Base-by-base conservation (phyloP, 2,797 vertebrate species). In the Champsocephalus esox region DNA sequence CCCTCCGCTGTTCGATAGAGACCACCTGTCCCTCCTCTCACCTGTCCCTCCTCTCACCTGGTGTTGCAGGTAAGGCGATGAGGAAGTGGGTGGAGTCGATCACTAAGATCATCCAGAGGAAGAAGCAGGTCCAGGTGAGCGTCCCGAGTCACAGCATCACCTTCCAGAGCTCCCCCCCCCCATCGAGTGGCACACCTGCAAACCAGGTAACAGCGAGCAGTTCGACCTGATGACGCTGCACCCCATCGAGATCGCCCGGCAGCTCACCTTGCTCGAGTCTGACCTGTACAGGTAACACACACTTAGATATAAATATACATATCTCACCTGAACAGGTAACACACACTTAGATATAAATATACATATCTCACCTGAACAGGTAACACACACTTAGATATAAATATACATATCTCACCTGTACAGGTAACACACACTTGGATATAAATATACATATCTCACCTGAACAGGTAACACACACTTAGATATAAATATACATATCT, bases 81-180 rank as follows among this genome's bases (percentile, higher is more conserved):
- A 97, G 97, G 79, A 99, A 99, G 89, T 99, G 98, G 98, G 97
- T 99, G 54, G 98, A 99, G 82, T 99, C 98, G 11, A 99, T 99
- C 73, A 98, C 96, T 70, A 99, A 99, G 79, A 98, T 99, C 87
- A 99, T 99, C 91, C 95, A 91, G 90, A 95, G 98, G 73, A 99
- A 99, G 91, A 96, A 98, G 77, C 96, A 97, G 93, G 96, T 95
- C 3, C 97, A 99, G 87, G 95, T 96, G 0, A 99, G 99, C 2
- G 98, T 98, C 5, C 87, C 98, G 41, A 97, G 97, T 78, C 98
- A 98, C 94, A 98, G 96, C 92, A 99, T 99, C 89, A 99, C 98
- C 49, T 99, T 99, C 14, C 96, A 98, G 92, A 96, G 76, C 95
- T 95, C 34, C 98, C 97, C 0, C 98, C 98, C 9, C 95, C 96